A percentile compares a stretch with the other conserved stretches of the same genome.
Conservation (phyloP, 2,888 invertebrate genomes). For the Gastrophysa polygoni region DNA sequence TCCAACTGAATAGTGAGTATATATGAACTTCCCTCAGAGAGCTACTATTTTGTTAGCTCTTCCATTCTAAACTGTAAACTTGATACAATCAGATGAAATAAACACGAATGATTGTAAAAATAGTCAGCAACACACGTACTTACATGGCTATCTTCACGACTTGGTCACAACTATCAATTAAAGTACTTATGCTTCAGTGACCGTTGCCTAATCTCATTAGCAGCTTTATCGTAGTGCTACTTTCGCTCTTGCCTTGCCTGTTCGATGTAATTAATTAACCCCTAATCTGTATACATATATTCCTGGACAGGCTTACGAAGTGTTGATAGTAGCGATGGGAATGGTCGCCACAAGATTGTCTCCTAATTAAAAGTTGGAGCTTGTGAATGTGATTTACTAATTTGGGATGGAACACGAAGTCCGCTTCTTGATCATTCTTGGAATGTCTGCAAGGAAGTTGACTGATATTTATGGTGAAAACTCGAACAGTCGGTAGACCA, state of each 20-base stretch:
- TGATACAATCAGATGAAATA: conserved; percentile 49
- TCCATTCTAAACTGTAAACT: neutral
- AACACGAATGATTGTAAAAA: conserved; percentile 45
- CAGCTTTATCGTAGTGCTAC: conserved; percentile 56
- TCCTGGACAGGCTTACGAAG: conserved; percentile 35
- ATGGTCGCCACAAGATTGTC: conserved; percentile 18
- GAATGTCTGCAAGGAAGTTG: neutral
- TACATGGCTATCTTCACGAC: conserved; percentile 56
- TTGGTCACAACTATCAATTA: conserved; percentile 56
- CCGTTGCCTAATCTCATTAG: conserved; percentile 58
- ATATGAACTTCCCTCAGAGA: too few relatives aligned
- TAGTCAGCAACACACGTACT: conserved; percentile 46
- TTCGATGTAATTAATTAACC: conserved; percentile 58
- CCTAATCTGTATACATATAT: conserved; percentile 54
- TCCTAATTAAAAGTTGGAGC: conserved; percentile 9
- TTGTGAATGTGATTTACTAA: conserved; percentile 16
- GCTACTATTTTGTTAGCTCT: too few relatives aligned
- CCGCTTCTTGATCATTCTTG: neutral
- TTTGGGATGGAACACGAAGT: conserved; percentile 4
- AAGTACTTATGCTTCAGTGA: conserved; percentile 49
- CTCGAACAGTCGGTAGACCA: too few relatives aligned
- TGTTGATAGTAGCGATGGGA: conserved; percentile 40
- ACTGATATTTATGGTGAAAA: neutral
- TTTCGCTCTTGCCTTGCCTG: conserved; percentile 55
- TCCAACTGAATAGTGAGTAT: too few relatives aligned